Conservation (phyloP, 2,113 vertebrate genomes). For the Neodon shergylaensis region DNA sequence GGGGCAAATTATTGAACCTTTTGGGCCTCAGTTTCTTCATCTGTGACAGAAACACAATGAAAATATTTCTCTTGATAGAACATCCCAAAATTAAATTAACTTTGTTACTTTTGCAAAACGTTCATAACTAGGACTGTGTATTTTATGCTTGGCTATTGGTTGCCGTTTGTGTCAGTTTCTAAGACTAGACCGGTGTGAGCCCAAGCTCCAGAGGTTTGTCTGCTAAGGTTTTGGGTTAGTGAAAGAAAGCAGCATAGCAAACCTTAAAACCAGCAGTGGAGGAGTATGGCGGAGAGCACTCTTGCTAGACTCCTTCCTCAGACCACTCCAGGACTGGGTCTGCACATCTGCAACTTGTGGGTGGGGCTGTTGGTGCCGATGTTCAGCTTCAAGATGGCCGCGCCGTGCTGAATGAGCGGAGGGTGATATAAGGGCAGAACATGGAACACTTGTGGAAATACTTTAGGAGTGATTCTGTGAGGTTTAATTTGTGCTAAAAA, state of each 20-base stretch:
- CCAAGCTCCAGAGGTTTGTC: constrained; percentile 13
- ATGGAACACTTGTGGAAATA: constrained; percentile 67
- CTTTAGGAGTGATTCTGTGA: constrained; percentile 69
- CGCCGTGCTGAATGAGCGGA: constrained; percentile 15
- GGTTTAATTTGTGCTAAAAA: constrained; percentile 80
- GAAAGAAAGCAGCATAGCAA: too few species aligned
- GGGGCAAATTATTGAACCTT: not conserved
- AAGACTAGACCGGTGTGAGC: not conserved
- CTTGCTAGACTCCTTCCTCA: not conserved
- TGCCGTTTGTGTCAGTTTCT: constrained; percentile 36
- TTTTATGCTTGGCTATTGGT: not conserved
- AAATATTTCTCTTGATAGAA: not conserved
- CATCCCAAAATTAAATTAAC: constrained; percentile 38
- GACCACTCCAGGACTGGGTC: not conserved
- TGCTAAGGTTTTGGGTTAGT: not conserved
- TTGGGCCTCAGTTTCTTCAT: constrained; percentile 39
- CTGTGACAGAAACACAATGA: not conserved
- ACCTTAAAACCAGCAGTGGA: not conserved
- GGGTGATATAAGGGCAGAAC: constrained; percentile 49
- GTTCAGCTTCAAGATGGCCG: not conserved
- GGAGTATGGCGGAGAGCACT: fast-evolving
- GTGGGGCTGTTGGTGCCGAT: not conserved
- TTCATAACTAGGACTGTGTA: not conserved
- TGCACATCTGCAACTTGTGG: not conserved
- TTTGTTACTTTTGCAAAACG: not conserved